Evolutionary conservation across 2,888 invertebrate species (phyloP), one percentile per base, ranked within the genome.

Genomic region (Nomada ruficornis): DNA sequence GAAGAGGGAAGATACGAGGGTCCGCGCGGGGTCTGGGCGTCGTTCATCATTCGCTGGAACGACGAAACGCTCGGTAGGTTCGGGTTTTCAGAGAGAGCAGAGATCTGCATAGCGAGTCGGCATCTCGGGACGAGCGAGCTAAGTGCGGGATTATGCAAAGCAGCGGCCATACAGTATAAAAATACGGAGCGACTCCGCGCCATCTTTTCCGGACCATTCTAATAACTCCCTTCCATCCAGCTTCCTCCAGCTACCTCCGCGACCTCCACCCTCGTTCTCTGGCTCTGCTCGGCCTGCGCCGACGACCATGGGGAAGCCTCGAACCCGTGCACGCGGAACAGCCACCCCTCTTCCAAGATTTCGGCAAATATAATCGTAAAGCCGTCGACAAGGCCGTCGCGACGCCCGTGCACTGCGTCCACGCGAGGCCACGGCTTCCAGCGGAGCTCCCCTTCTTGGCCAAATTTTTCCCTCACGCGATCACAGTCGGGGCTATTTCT

Each of bases 121-220:
- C 91, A 92, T 93, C 92, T 92, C 92, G 91, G 91, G 92, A 92
- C 92, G 93, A 92, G 91, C 93, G 93, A 93, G 93, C 93, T 94
- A 94, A 94, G 94, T 94, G 94, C 94, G 90, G 93, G 94, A 94
- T 94, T 94, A 94, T 94, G 94, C 93, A 94, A 94, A 94, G 91
- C 92, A 94, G 92, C 90, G 93, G 92, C 93, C 94, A 93, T 94
- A 93, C 93, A 94, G 93, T 94, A 94, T 94, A 94, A 94, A 94
- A 94, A 94, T 94, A 94, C 94, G 94, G 94, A 94, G 93, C 93
- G 92, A 93, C 94, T 94, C 94, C 88, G 91, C 94, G 94, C 93
- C 94, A 94, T 94, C 94, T 94, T 94, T 94, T 94, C 94, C 94
- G 94, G 94, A 92, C 93, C 93, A 94, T 94, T 94, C 94, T 93